Percentiles rank a stretch among this genome's conserved stretches.
These are phyloP conservation scores for Chymomyza procnemis DNA, from an alignment of 2,888 invertebrate species.

Conservation along the genomic window DNA sequence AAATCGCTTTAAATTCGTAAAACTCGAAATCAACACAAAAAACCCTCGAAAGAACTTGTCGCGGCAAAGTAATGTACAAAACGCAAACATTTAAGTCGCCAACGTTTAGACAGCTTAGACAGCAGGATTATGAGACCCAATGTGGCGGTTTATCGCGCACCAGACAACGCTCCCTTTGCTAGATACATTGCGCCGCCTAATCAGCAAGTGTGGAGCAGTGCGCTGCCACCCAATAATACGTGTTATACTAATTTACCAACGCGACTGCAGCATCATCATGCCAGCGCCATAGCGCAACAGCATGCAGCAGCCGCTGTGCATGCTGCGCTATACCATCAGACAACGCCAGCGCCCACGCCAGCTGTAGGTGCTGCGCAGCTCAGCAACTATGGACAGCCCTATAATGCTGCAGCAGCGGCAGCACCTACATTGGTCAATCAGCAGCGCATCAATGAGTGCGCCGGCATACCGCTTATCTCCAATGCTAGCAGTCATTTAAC, in stretches of 20 bases:
- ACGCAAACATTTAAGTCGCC: slow-evolving; percentile 7
- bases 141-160: slow-evolving; percentile 65
- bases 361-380: background rate
- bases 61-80: slow-evolving; percentile 57
- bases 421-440: slow-evolving; percentile 64
- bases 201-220: background rate
- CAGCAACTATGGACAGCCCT: slow-evolving; percentile 14
- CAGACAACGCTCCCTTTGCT: slow-evolving; percentile 48
- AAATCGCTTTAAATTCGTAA: background rate
- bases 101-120: slow-evolving; percentile 1
- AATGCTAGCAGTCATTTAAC: slow-evolving; percentile 82
- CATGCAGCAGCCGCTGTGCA: slow-evolving; percentile 42
- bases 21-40: background rate
- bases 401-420: slow-evolving; percentile 25
- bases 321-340: slow-evolving; percentile 23
- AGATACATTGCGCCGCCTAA: slow-evolving; percentile 6
- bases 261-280: slow-evolving; percentile 3
- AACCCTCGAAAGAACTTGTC: background rate
- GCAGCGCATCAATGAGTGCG: slow-evolving; percentile 83
- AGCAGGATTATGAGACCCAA: slow-evolving; percentile 75
- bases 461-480: slow-evolving; percentile 89
- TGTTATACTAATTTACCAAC: slow-evolving; percentile 14
- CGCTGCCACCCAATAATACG: slow-evolving; percentile 11
- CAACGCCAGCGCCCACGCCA: slow-evolving; percentile 24
- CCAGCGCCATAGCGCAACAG: slow-evolving; percentile 40